phyloP scores from a whole-genome alignment of 2,797 vertebrate species.

The Xenentodon cancila region DNA sequence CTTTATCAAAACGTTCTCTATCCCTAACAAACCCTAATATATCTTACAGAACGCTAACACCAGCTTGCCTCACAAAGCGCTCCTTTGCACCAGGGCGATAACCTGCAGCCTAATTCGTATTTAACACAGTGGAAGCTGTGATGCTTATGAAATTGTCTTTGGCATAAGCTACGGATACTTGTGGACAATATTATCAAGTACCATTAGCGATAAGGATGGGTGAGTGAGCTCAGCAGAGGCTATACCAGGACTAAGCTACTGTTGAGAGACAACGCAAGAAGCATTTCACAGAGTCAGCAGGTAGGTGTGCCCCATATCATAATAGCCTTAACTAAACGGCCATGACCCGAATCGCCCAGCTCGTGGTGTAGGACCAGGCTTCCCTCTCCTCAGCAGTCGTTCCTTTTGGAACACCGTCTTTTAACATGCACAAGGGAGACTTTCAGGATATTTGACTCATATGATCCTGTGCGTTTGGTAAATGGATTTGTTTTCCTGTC shows the following conservation, averaged over 20 bases:
- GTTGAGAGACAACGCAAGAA: slow-evolving; percentile 42
- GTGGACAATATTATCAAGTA: slow-evolving; percentile 55
- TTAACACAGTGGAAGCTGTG: slow-evolving; percentile 11
- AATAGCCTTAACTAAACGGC: slow-evolving; percentile 77
- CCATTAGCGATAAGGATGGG: slow-evolving; percentile 68
- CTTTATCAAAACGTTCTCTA: slow-evolving; percentile 57
- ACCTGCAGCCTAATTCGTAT: slow-evolving; percentile 44
- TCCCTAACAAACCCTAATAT: slow-evolving; percentile 11
- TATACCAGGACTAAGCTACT: slow-evolving; percentile 68
- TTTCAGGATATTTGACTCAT: slow-evolving; percentile 9
- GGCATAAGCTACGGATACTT: slow-evolving; percentile 58
- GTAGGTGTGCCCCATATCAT: slow-evolving; percentile 70
- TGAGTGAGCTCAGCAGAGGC: slow-evolving; percentile 65
- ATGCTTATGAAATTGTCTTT: slow-evolving; percentile 63
- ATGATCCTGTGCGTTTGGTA: slow-evolving; percentile 8
- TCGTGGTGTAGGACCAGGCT: slow-evolving; percentile 31
- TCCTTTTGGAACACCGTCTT: not conserved
- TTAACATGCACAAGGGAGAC: slow-evolving; percentile 4
- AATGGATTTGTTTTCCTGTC: slow-evolving; percentile 41
- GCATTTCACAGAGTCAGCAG: slow-evolving; percentile 75
- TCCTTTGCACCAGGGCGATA: slow-evolving; percentile 25
- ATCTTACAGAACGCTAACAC: too few relatives aligned
- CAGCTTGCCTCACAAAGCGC: not conserved
- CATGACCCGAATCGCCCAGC: slow-evolving; percentile 61
- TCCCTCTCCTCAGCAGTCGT: slow-evolving; percentile 29